These are phyloP conservation scores for Allolobophora icterica DNA, from an alignment of 2,888 invertebrate species.

Conservation along the genomic window DNA sequence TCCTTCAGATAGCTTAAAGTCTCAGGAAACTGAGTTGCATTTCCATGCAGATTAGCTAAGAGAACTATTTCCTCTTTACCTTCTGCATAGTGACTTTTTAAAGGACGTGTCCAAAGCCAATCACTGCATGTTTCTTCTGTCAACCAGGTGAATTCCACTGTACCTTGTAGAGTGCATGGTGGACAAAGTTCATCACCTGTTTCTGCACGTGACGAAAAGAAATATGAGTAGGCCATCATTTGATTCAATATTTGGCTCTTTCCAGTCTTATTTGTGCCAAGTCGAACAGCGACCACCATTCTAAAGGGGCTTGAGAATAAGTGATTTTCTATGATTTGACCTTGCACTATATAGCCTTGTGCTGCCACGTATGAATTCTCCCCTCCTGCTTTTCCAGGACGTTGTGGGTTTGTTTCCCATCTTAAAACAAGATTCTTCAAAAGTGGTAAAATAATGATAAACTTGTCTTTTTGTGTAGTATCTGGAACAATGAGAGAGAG, in stretches of 20 bases:
- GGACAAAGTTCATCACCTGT: not conserved
- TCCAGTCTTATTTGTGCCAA: not conserved
- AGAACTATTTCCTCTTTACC: not conserved
- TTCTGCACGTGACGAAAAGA: conserved; percentile 14
- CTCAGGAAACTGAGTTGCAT: not conserved
- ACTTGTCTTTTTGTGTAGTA: not conserved
- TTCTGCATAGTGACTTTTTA: not conserved
- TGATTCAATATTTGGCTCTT: conserved; percentile 2
- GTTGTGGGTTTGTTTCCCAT: not conserved
- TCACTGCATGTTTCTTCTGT: conserved; percentile 1
- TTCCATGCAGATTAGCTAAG: conserved; percentile 18
- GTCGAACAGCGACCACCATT: not conserved
- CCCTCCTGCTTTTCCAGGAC: not conserved
- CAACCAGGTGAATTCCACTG: conserved; percentile 24
- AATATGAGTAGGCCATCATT: conserved; percentile 21
- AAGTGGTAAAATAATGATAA: not conserved
- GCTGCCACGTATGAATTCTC: not conserved
- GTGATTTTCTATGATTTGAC: conserved; percentile 20
- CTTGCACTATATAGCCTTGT: not conserved
- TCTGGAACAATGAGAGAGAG: not conserved
- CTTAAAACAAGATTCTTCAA: not conserved
- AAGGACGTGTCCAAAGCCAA: not conserved
- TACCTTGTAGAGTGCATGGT: not conserved
- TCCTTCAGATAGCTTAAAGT: not conserved
- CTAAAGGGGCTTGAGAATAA: conserved; percentile 18